Evolutionary conservation across 92 coral and sea anemone genomes (phyloP).

Genomic region (Epizoanthus fatuus): DNA sequence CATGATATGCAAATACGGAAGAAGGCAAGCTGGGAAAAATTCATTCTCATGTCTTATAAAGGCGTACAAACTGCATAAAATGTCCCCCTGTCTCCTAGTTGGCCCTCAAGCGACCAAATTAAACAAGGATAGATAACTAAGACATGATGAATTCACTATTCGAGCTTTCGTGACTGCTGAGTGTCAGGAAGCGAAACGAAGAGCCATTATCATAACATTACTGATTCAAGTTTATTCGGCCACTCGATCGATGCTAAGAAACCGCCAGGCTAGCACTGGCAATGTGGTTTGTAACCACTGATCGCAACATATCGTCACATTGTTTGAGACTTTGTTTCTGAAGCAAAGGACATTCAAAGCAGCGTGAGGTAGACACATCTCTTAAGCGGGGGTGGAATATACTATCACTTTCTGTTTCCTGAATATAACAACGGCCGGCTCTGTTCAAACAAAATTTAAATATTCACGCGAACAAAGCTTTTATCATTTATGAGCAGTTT

Average conservation of each 20-base stretch:
- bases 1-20: constrained; percentile 81
- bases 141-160: constrained; percentile 10
- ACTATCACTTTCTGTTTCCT: constrained; percentile 55
- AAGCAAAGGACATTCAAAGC: constrained; percentile 36
- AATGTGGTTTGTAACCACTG: constrained; percentile 30
- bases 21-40: constrained; percentile 41
- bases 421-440: constrained; percentile 52
- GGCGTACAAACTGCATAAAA: constrained; percentile 7
- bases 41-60: constrained; percentile 1
- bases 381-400: constrained; percentile 45
- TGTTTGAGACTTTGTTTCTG: constrained; percentile 41
- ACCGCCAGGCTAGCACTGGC: constrained; percentile 43
- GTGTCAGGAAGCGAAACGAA: constrained; percentile 55
- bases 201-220: constrained; percentile 46
- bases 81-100: neutral
- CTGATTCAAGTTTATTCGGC: constrained; percentile 51
- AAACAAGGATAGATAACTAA: neutral
- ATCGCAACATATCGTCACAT: constrained; percentile 23
- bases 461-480: constrained; percentile 58
- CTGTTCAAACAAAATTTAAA: constrained; percentile 53
- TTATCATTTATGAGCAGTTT: constrained; percentile 41
- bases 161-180: constrained; percentile 38
- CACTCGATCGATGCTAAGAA: constrained; percentile 47
- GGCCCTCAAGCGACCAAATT: constrained; percentile 2
- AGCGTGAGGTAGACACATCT: constrained; percentile 39